Conservation (phyloP, 2,888 invertebrate genomes). For the Imbricaverruca yamaguchii region DNA sequence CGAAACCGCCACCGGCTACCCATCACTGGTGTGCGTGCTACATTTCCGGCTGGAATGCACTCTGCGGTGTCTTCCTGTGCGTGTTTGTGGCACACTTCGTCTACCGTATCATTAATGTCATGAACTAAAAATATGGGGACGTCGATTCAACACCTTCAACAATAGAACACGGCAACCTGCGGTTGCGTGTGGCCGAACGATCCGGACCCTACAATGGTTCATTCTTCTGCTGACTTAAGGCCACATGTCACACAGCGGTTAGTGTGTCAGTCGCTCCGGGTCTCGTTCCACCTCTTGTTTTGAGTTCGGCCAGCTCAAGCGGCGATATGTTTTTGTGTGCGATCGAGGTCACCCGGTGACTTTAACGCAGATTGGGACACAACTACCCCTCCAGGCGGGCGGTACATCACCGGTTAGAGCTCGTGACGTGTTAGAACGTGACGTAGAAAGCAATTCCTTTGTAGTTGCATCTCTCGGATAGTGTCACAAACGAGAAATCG, state of each 20-base stretch:
- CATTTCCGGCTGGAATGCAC: background rate
- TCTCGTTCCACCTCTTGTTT: background rate
- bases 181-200: background rate
- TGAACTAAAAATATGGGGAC: background rate
- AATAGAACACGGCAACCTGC: background rate
- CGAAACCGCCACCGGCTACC: background rate
- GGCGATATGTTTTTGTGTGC: conserved; percentile 7
- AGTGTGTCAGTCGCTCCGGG: background rate
- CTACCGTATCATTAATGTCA: background rate
- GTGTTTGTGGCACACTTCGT: background rate
- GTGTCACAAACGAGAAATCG: background rate
- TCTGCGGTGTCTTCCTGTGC: background rate
- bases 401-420: background rate
- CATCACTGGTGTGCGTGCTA: background rate
- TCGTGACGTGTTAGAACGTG: background rate
- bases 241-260: background rate
- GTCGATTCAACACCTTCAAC: background rate
- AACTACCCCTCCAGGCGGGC: background rate
- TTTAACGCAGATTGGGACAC: background rate
- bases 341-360: background rate
- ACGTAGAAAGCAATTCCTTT: background rate
- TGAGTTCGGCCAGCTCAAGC: background rate
- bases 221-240: background rate
- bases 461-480: background rate
- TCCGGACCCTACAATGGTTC: background rate